phyloP scores from a whole-genome alignment of 2,113 vertebrate genomes.

The Gyps fulvus region DNA sequence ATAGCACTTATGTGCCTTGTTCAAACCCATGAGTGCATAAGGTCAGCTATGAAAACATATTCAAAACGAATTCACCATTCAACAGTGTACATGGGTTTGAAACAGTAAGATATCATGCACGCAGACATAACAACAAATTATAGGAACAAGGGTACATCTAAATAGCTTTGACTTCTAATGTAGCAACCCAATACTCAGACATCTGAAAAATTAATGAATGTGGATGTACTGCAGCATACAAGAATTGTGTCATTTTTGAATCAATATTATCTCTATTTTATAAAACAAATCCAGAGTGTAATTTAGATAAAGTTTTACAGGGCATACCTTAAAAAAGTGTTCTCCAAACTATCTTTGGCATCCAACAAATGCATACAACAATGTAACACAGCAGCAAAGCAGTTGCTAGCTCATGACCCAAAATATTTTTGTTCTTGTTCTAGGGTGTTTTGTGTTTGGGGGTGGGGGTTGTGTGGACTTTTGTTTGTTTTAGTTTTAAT shows the following conservation, averaged over 20 bases:
- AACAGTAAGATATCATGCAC: not conserved
- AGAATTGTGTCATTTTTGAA: not conserved
- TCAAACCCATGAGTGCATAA: not conserved
- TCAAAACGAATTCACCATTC: not conserved
- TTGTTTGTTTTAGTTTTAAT: not conserved
- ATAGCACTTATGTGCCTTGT: not conserved
- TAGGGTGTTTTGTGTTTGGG: no score
- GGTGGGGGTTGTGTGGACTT: no score
- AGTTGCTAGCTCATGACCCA: not conserved
- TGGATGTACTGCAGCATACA: not conserved
- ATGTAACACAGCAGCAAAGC: not conserved
- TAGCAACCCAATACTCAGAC: not conserved
- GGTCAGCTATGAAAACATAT: not conserved
- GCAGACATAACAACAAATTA: not conserved
- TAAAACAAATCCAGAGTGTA: not conserved
- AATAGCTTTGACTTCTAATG: not conserved
- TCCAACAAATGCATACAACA: not conserved
- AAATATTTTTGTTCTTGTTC: not conserved
- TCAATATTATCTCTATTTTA: not conserved
- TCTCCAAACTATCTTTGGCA: not conserved
- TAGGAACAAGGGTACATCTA: not conserved
- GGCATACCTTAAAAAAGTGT: not conserved
- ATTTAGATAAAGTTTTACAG: not conserved
- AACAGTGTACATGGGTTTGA: not conserved
- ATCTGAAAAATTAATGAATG: not conserved